Evolutionary conservation across 2,888 invertebrate species (phyloP).

Genomic region (Subacronicta megacephala): DNA sequence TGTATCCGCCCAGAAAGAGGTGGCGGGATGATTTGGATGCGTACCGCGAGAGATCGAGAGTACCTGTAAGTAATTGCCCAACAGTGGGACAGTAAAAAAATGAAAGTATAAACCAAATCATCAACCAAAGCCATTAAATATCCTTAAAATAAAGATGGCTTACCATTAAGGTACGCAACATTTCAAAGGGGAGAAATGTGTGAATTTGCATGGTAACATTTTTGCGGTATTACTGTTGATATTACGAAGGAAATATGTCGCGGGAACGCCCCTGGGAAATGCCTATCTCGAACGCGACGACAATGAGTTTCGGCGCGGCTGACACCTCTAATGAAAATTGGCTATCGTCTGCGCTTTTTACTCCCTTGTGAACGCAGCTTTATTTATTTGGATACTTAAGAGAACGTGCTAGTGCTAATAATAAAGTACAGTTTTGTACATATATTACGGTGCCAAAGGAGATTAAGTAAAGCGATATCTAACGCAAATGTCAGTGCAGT

Average conservation of each 20-base stretch:
- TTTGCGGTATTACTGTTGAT: constrained; percentile 32
- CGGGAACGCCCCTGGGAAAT: constrained; percentile 55
- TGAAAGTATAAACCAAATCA: no score
- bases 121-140: no score
- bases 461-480: no score
- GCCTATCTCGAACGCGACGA: constrained; percentile 34
- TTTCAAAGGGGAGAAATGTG: constrained; percentile 14
- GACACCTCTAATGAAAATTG: constrained; percentile 56
- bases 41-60: no score
- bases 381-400: constrained; percentile 8
- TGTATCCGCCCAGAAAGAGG: no score
- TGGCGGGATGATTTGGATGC: no score
- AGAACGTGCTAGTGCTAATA: constrained; percentile 28
- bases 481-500: no score
- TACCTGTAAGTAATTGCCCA: no score
- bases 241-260: constrained; percentile 49
- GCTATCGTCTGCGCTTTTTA: constrained; percentile 33
- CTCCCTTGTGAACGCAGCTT: constrained; percentile 43
- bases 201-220: constrained; percentile 30
- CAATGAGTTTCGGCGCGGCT: constrained; percentile 46
- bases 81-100: no score
- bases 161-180: neutral
- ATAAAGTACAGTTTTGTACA: neutral
- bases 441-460: no score
- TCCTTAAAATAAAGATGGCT: neutral